These are phyloP conservation scores for Celastrina argiolus DNA, from an alignment of 2,888 invertebrate species.

Conservation along the genomic window DNA sequence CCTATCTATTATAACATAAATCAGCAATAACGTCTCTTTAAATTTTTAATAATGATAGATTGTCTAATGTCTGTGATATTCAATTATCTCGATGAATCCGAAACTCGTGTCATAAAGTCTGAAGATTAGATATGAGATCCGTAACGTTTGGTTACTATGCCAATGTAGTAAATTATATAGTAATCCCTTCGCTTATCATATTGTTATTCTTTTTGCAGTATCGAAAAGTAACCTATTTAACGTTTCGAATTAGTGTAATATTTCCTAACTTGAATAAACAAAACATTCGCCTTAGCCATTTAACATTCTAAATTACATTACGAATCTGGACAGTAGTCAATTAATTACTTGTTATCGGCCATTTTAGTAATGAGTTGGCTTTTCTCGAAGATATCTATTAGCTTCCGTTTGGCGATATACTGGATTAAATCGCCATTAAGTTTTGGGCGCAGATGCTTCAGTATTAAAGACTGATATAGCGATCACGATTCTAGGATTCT, in stretches of 20 bases:
- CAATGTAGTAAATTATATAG: not conserved
- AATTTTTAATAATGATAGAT: too few relatives aligned
- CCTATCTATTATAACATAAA: too few relatives aligned
- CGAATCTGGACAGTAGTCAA: not conserved
- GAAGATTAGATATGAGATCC: not conserved
- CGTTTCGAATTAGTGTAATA: too few relatives aligned
- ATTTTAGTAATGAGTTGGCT: not conserved
- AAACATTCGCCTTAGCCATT: not conserved
- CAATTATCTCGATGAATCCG: not conserved
- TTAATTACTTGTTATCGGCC: not conserved
- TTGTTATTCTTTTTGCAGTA: too few relatives aligned
- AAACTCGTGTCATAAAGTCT: not conserved
- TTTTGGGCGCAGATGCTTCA: not conserved
- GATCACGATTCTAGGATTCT: conserved; percentile 4
- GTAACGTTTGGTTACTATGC: not conserved
- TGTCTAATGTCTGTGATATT: too few relatives aligned
- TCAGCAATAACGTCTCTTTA: too few relatives aligned
- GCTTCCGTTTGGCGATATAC: not conserved
- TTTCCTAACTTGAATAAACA: not conserved
- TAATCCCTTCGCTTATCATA: too few relatives aligned
- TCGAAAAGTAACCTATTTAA: too few relatives aligned
- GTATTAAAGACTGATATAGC: not conserved
- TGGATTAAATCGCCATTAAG: not conserved
- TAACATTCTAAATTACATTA: too few relatives aligned
- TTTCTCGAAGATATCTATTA: not conserved